Evolutionary conservation across 2,888 invertebrate species (phyloP), one percentile per base, ranked within the genome.

Genomic region (Eurytoma adleriae): DNA sequence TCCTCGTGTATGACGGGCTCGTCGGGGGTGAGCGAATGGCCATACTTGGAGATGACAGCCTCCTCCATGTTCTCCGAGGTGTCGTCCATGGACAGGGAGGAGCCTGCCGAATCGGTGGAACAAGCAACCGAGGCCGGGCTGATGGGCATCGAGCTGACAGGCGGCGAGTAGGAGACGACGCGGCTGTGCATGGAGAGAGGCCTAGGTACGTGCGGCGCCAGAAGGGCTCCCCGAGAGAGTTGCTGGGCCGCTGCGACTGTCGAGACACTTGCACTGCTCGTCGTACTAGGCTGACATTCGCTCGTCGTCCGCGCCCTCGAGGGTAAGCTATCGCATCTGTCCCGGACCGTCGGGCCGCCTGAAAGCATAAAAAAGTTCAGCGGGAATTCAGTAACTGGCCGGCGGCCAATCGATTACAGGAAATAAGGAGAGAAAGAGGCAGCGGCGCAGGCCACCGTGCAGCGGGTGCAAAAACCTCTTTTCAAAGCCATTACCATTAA

Each of bases 271-370:
- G 30, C 50, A 5, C 52, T 20, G 27, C 18, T 66, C 18, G 73
- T 66, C 16, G 20, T 64, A 40, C 7, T 40, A 18, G 89, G 88
- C 77, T 91, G 91, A 80, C 93, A 93, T 87, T 95, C 95, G 86
- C 94, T 94, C 62, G 92, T 92, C 16, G 94, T 94, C 56, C 95
- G 92, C 56, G 95, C 93, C 81, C 96, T 92, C 16, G 95, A 94
- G 4, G 96, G 96, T 92, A 97, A 94, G 88, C 96, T 96, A 90
- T 96, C 96, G 90, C 96, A 96, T 79, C 96, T 93, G 85, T 95
- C 96, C 4, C 82, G 80, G 10, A 76, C 78, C 10, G 77, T 59
- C 12, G 82, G 68, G n/a, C 73, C 71, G n/a, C 83, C 83, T 83
- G 81, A 48, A 83, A 82, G 13, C 30, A 62, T 16, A 40, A 57